Evolutionary conservation across 2,797 vertebrate genomes (phyloP), one percentile per base, ranked within the genome.

Genomic region (Neosilurus mollespiculum): DNA sequence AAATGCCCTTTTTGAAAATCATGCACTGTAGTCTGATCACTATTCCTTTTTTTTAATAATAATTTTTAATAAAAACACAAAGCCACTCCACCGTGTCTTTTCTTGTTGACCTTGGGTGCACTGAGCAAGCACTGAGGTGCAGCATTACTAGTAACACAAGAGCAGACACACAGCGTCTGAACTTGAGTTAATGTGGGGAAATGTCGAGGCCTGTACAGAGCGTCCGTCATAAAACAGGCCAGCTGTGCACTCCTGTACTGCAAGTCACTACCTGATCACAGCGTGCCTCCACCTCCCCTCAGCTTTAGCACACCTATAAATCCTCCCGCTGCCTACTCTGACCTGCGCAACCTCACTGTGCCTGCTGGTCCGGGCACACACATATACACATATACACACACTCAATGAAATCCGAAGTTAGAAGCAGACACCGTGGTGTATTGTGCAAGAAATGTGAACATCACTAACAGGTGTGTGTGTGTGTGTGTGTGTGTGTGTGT

Each of bases 181-280:
- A 15, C 53, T n/a, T 22, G n/a, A 34, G 26, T 66, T 54, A 24
- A 56, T 10, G 37, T n/a, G 4, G 34, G 78, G 49, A 54, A 80
- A 53, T 81, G 70, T 81, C 75, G 34, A n/a, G 78, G 71, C 78
- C 77, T 80, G 83, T 59, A 43, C 61, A 49, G 49, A 24, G 69
- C 70, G n/a, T 81, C 14, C 61, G 6, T 80, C 70, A 59, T 75
- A 80, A 75, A 84, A 10, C 78, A 51, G 26, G 20, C 61, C 69
- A 80, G 78, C 83, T 84, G 70, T 15, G n/a, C 59, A 16, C 37
- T 73, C 69, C 20, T 81, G 51, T 76, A 16, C 51, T 81, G 62
- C 83, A 84, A 73, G 83, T 84, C 69, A 15, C 20, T 58, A 80
- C 77, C 83, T 84, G 83, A 80, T 61, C 77, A 24, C 67, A 56